phyloP scores from a whole-genome alignment of 2,888 invertebrate genomes.

The Drosophila bunnanda region DNA sequence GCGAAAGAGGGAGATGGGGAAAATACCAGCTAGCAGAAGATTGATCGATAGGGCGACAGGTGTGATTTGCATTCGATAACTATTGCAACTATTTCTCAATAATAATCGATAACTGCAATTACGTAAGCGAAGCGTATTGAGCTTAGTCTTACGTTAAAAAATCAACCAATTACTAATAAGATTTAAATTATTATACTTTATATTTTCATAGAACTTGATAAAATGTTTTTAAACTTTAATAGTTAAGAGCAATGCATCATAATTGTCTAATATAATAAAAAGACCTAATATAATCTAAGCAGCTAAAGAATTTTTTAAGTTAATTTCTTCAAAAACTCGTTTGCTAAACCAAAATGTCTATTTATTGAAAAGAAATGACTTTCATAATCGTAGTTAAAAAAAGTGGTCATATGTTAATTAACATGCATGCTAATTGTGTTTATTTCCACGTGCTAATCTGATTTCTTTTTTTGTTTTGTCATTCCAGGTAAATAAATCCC shows the following conservation, averaged over 20 bases:
- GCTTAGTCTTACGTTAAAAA: no score
- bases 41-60: conserved; percentile 10
- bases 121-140: no score
- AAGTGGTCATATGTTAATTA: conserved; percentile 13
- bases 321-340: not conserved
- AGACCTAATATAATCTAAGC: not conserved
- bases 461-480: conserved; percentile 24
- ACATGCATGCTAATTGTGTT: conserved; percentile 44
- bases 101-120: not conserved
- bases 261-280: not conserved
- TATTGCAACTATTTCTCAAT: not conserved
- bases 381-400: conserved; percentile 2
- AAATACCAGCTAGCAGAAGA: not conserved
- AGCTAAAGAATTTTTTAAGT: not conserved
- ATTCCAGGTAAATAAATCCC: conserved; percentile 61
- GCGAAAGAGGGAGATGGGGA: not conserved
- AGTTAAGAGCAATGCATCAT: not conserved
- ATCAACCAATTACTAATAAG: no score
- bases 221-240: not conserved
- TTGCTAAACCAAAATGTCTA: not conserved
- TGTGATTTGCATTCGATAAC: not conserved
- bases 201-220: no score
- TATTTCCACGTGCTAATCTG: conserved; percentile 17
- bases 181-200: no score
- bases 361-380: not conserved